Base-by-base conservation (phyloP, 2,888 invertebrate genomes). In the Drosophila vallismaia region DNA sequence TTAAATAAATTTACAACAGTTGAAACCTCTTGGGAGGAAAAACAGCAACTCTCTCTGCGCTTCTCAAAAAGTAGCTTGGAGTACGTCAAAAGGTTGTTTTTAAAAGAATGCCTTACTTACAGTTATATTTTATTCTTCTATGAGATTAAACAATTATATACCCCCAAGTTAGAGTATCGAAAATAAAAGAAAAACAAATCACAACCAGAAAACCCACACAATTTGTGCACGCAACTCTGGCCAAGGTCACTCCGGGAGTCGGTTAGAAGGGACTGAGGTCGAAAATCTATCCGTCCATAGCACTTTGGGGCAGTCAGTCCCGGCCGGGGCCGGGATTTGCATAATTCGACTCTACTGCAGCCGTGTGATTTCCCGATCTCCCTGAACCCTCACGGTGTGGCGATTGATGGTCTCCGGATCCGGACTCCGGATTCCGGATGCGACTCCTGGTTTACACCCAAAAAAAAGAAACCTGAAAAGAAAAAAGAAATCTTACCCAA, bases 221-320 rank as follows among this genome's bases (percentile, higher is more conserved):
- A 79, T 77, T 82, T 80, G 80, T 74, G 79, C 79, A 80, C 80
- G 82, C 80, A 79, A 80, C 70, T n/a, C 36, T 75, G 63, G 44
- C 78, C 82, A 80, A 80, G 80, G 80, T 80, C 80, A 19, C 19
- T 19, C 19, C 19, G 19, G 19, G 19, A 19, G 19, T 19, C 19
- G 19, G 19, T 1, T 1, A 19, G 19, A 19, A 19, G 38, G 12
- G 7, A n/a, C 14, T 40, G 40, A 12, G 38, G 38, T 1, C 40
- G 12, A 40, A 40, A 40, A 40, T 40, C 63, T 33, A 55, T 55
- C 64, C 53, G 55, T 46, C 63, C 55, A 46, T 33, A 46, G 38
- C 38, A 56, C 46, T 31, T 36, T 48, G 40, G 19, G 56, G 38
- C 46, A 42, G 48, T 12, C 55, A 55, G 19, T 2, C 19, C 19